Conservation (phyloP, 2,113 vertebrate genomes). For the Alethe diademata region DNA sequence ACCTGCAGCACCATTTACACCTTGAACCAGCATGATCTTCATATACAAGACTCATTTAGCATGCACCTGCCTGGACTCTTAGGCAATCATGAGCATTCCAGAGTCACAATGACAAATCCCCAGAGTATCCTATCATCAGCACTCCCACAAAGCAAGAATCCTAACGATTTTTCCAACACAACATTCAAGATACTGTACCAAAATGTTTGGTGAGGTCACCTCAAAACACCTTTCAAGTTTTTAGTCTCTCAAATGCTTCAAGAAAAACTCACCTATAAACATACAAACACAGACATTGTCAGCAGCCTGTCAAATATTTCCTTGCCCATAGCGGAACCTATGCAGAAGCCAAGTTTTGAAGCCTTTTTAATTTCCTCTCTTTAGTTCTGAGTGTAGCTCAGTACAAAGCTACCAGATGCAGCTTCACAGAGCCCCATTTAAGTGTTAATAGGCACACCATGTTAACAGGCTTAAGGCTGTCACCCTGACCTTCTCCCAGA, state of each 20-base stretch:
- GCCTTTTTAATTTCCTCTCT: not conserved
- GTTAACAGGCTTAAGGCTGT: not conserved
- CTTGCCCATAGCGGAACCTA: not conserved
- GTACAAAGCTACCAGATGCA: not conserved
- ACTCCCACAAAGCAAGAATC: not conserved
- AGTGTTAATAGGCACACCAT: not conserved
- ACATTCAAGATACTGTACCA: not conserved
- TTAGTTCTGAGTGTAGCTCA: not conserved
- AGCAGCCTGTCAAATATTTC: rapidly evolving
- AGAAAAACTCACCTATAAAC: not conserved
- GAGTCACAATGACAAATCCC: not conserved
- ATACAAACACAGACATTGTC: not conserved
- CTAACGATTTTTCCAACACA: not conserved
- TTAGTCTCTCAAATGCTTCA: not conserved
- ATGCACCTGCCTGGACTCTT: not conserved
- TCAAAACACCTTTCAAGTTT: not conserved
- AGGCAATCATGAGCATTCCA: not conserved
- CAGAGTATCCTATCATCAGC: not conserved
- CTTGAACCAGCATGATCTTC: not conserved
- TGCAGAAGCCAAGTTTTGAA: not conserved
- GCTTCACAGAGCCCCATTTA: not conserved
- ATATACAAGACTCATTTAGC: not conserved
- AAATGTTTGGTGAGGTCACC: not conserved
- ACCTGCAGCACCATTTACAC: not conserved
- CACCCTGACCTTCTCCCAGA: not conserved